A percentile compares a stretch with the other conserved stretches of the same genome.
These are phyloP conservation scores for Arvicanthis niloticus DNA, from an alignment of 2,113 vertebrate genomes.

Conservation along the genomic window DNA sequence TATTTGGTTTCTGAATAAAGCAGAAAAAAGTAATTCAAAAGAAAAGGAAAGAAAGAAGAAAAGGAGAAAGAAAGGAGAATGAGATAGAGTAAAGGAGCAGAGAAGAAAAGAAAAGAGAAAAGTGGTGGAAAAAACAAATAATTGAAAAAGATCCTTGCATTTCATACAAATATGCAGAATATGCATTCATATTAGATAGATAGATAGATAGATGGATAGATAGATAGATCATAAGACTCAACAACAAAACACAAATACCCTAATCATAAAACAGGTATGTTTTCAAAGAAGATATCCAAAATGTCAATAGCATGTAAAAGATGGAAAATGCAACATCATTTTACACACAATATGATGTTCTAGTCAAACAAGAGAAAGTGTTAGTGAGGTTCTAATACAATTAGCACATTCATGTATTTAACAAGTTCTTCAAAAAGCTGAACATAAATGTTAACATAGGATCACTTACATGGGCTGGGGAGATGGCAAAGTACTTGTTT, in stretches of 20 bases:
- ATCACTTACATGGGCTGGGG: neutral
- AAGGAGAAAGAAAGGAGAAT: neutral
- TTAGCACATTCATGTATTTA: neutral
- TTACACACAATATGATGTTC: neutral
- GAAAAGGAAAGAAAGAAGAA: neutral
- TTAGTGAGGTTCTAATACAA: neutral
- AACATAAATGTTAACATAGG: neutral
- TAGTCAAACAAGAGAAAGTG: neutral
- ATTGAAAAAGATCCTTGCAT: slow-evolving; percentile 5
- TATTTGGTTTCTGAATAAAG: neutral
- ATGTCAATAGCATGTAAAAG: neutral
- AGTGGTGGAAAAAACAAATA: neutral
- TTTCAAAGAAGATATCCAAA: slow-evolving; percentile 18
- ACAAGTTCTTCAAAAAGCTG: neutral
- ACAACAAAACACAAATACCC: slow-evolving; percentile 7
- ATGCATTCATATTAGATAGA: neutral
- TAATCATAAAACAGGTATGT: neutral
- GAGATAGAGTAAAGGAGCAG: neutral
- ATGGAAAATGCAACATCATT: neutral
- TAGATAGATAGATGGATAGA: neutral
- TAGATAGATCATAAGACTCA: neutral
- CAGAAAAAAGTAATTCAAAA: neutral
- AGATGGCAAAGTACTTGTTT: too few relatives aligned
- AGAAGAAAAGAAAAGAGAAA: neutral
- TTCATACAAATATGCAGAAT: neutral